These are phyloP conservation scores for Drosophila seguyi DNA, from an alignment of 1,140 invertebrate species.

Conservation along the genomic window DNA sequence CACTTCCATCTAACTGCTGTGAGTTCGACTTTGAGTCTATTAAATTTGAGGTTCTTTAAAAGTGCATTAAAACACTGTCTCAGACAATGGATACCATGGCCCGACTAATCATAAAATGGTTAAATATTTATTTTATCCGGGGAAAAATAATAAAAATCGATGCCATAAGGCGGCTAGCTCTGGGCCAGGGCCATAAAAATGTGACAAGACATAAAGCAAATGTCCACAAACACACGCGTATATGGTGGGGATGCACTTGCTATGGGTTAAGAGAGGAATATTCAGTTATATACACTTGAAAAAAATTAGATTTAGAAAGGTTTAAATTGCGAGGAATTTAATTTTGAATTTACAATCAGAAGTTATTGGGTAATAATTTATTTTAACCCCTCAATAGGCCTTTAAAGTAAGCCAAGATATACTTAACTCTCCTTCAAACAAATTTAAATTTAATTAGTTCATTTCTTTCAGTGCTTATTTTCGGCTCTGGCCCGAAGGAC, in stretches of 20 bases:
- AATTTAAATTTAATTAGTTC: too few species aligned
- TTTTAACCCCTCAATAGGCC: too few species aligned
- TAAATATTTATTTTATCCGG: slow-evolving; percentile 79
- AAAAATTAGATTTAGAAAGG: neutral
- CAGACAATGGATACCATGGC: slow-evolving; percentile 28
- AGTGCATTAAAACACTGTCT: slow-evolving; percentile 72
- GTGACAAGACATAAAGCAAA: slow-evolving; percentile 77
- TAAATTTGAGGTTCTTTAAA: slow-evolving; percentile 77
- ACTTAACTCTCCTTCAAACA: too few species aligned
- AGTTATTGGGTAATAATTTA: too few species aligned
- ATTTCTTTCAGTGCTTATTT: neutral
- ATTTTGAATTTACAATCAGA: neutral
- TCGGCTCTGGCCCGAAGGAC: slow-evolving; percentile 33
- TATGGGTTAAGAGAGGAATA: slow-evolving; percentile 26
- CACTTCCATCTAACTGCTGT: slow-evolving; percentile 33
- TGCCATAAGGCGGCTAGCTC: slow-evolving; percentile 62
- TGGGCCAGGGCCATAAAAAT: slow-evolving; percentile 65
- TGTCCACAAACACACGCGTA: slow-evolving; percentile 40
- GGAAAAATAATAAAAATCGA: slow-evolving; percentile 78
- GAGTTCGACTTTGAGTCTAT: slow-evolving; percentile 51
- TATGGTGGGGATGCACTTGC: slow-evolving; percentile 51
- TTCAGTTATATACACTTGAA: neutral
- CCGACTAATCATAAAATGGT: slow-evolving; percentile 67
- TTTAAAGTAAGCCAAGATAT: too few species aligned
- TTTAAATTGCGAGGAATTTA: too few species aligned